Evolutionary conservation across 2,113 vertebrate genomes (phyloP).

Genomic region (Aix galericulata): DNA sequence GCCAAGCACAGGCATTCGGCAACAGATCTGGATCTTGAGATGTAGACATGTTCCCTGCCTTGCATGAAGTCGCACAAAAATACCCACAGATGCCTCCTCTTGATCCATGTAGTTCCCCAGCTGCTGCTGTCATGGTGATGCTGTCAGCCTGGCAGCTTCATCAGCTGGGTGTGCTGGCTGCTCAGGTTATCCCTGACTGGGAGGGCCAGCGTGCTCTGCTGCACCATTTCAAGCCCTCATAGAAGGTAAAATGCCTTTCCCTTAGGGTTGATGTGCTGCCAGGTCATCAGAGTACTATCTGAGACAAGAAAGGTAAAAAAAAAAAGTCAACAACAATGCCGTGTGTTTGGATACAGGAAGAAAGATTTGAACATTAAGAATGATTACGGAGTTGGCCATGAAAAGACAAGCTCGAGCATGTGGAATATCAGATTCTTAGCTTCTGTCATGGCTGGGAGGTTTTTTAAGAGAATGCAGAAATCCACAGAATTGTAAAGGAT

Average conservation of each 20-base stretch:
- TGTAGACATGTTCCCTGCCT: background rate
- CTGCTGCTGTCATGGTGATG: background rate
- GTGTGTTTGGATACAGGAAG: background rate
- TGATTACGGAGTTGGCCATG: background rate
- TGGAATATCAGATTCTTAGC: background rate
- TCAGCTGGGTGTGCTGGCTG: background rate
- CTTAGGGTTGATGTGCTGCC: background rate
- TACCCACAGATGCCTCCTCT: background rate
- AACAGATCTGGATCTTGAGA: background rate
- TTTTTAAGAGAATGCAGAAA: constrained; percentile 10
- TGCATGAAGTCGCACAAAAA: background rate
- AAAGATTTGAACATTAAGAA: background rate
- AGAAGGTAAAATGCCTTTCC: background rate
- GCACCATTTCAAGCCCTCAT: background rate
- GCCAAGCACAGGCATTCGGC: background rate
- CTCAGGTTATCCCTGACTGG: background rate
- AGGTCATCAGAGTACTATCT: background rate
- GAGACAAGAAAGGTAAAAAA: background rate
- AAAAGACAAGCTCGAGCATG: background rate
- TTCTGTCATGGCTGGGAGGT: background rate
- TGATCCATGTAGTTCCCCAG: background rate
- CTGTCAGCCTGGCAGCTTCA: background rate
- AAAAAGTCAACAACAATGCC: background rate
- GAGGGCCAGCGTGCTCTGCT: background rate
- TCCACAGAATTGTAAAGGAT: background rate